A percentile compares a stretch with the other conserved stretches of the same genome.
phyloP scores from a whole-genome alignment of 1,140 invertebrate species.

The Oedothorax gibbosus region DNA sequence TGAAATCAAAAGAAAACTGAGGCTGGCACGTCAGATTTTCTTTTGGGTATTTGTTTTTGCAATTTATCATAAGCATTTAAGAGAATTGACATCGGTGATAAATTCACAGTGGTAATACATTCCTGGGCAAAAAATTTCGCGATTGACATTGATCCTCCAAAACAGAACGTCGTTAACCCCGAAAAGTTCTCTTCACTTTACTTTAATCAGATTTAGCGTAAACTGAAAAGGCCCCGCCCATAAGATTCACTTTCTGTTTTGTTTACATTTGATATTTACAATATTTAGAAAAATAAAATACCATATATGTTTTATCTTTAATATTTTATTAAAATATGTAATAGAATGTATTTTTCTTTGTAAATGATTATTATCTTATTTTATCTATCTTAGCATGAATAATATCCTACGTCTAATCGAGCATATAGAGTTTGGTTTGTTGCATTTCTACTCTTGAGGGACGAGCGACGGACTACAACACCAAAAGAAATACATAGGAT shows the following conservation, averaged over 20 bases:
- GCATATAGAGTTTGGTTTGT: no score
- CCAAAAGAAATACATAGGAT: no score
- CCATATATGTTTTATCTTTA: no score
- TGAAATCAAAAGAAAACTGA: conserved; percentile 32
- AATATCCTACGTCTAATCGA: no score
- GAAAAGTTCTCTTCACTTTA: conserved; percentile 47
- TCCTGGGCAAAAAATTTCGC: conserved; percentile 52
- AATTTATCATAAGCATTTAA: conserved; percentile 53
- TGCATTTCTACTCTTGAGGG: no score
- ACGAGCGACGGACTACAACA: no score
- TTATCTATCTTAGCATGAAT: no score
- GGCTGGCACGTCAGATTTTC: conserved; percentile 1
- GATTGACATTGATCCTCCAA: conserved; percentile 59
- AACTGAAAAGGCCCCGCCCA: conserved; percentile 40
- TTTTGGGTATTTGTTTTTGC: conserved; percentile 23
- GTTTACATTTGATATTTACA: neutral
- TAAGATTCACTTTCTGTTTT: conserved; percentile 35
- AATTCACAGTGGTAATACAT: conserved; percentile 44
- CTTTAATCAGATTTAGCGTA: neutral
- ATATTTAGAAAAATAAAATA: no score
- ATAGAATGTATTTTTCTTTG: no score
- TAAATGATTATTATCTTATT: no score
- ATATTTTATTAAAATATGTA: no score
- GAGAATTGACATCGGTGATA: conserved; percentile 5
- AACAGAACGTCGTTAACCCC: conserved; percentile 60